These are phyloP conservation scores for Philonicus albiceps DNA, from an alignment of 2,888 invertebrate genomes.

Conservation along the genomic window DNA sequence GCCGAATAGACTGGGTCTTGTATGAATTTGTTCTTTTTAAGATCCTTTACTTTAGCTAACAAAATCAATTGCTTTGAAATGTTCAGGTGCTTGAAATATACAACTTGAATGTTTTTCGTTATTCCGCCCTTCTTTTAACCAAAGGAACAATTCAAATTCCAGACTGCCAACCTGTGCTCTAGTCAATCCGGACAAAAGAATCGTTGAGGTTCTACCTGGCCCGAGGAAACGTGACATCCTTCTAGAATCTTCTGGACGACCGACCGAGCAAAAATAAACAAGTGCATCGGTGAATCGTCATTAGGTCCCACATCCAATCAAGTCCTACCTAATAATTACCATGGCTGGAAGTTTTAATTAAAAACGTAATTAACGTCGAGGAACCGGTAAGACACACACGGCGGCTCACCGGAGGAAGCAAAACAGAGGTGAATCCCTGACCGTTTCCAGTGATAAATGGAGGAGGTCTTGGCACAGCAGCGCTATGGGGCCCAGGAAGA, in stretches of 20 bases:
- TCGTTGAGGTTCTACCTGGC: neutral
- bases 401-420: neutral
- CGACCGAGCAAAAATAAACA: neutral
- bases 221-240: neutral
- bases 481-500: neutral
- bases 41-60: neutral
- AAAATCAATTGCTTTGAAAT: neutral
- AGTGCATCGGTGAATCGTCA: slow-evolving; percentile 3
- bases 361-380: slow-evolving; percentile 30
- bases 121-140: neutral
- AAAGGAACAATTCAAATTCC: neutral
- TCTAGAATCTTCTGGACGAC: neutral
- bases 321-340: slow-evolving; percentile 41
- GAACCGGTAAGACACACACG: slow-evolving; percentile 5
- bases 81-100: neutral
- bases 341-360: slow-evolving; percentile 38
- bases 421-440: neutral
- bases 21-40: neutral
- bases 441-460: neutral
- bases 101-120: neutral
- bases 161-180: neutral
- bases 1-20: neutral
- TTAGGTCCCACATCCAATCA: slow-evolving; percentile 29
- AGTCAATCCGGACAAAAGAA: neutral
- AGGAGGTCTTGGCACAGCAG: neutral